Evolutionary conservation across 2,888 invertebrate species (phyloP), one percentile per base, ranked within the genome.

Genomic region (Cataglyphis altisquamis): DNA sequence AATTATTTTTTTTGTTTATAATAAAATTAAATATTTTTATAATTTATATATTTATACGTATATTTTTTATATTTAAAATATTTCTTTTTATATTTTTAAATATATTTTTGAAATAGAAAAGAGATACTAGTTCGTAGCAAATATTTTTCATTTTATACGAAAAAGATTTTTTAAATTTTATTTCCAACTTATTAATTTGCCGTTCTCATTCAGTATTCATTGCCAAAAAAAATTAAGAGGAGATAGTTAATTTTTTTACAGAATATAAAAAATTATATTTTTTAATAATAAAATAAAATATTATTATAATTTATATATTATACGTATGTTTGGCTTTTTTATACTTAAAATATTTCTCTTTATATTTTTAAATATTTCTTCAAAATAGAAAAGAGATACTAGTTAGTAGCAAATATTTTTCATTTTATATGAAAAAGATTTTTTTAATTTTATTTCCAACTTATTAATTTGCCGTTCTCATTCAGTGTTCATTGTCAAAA

Each of bases 221-320:
- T 21, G 55, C 39, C 29, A 39, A 39, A 10, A 41, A 6, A 70
- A 78, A 60, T 60, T 60, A 48, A 80, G 29, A 29, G 29, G 29
- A 29, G 29, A 29, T 1, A 29, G 29, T 29, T 29, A 2, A 29
- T 29, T 29, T 29, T 29, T 29, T 29, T 29, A 29, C 2, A 29
- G 29, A 29, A 29, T 29, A 2, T 29, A 29, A 2, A 29, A 29
- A 29, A 29, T 2, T 29, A 29, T 29, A 4, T 45, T 45, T 45
- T 41, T 41, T 41, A 41, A 41, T 29, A 29, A 45, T 5, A 48
- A 15, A 48, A 15, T 15, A 55, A 21, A 55, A 21, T 55, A 10
- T 21, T 21, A 4, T 21, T 55, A 21, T 68, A 18, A 12, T 48
- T n/a, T 48, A 5, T 18, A 45, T 12, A 6, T 48, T 29, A 48